Evolutionary conservation across 2,888 invertebrate genomes (phyloP).

Genomic region (Calameuta idolon): DNA sequence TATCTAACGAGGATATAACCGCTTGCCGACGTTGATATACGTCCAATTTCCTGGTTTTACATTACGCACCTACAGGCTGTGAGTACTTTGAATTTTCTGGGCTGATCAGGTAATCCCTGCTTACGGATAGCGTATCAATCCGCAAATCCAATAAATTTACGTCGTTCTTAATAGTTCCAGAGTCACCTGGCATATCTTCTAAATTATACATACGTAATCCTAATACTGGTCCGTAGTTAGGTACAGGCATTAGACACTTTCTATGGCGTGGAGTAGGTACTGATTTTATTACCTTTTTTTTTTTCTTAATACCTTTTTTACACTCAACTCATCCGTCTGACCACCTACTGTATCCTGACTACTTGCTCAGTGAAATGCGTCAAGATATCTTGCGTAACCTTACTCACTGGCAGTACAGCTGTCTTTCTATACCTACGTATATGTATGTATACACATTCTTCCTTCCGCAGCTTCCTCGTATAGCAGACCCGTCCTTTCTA

Average conservation of each 20-base stretch:
- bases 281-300: not conserved
- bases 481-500: not conserved
- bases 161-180: not conserved
- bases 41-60: not conserved
- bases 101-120: not conserved
- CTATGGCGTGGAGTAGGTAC: not conserved
- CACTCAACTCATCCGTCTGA: not conserved
- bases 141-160: not conserved
- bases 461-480: not conserved
- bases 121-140: not conserved
- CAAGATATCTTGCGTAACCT: not conserved
- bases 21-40: not conserved
- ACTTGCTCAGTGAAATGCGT: not conserved
- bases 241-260: not conserved
- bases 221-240: not conserved
- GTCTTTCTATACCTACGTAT: not conserved
- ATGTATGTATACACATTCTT: not conserved
- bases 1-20: not conserved
- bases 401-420: not conserved
- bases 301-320: not conserved
- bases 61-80: not conserved
- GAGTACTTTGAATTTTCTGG: not conserved
- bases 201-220: not conserved
- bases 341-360: not conserved
- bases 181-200: not conserved